Conservation (phyloP, 2,797 vertebrate genomes). For the Cercopithecus mitis region DNA sequence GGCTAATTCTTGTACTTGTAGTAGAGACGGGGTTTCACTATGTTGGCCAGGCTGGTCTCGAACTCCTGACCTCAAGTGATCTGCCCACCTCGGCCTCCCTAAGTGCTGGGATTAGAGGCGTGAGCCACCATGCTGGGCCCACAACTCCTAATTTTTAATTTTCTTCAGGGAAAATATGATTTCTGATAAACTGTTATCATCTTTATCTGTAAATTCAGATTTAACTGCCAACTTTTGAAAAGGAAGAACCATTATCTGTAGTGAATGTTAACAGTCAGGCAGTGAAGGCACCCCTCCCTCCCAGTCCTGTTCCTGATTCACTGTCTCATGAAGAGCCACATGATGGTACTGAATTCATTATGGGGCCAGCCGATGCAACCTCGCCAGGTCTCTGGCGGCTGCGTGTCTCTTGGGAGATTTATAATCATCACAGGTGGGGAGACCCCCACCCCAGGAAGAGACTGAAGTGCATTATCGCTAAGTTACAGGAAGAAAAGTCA, state of each 20-base stretch:
- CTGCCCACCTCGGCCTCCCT: too few relatives aligned
- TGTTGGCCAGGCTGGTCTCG: too few relatives aligned
- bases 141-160: not conserved
- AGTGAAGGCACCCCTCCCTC: too few relatives aligned
- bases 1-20: too few relatives aligned
- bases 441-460: not conserved
- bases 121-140: accelerated
- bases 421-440: not conserved
- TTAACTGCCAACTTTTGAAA: not conserved
- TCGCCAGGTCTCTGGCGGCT: not conserved
- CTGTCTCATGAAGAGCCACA: not conserved
- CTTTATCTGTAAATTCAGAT: not conserved
- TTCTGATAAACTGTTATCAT: not conserved
- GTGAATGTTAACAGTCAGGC: not conserved
- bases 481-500: not conserved
- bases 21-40: too few relatives aligned
- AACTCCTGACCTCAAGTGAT: too few relatives aligned
- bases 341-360: accelerated
- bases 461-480: not conserved
- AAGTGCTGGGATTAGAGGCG: too few relatives aligned
- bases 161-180: slow-evolving; percentile 6
- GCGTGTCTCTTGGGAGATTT: not conserved
- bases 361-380: too few relatives aligned
- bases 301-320: not conserved
- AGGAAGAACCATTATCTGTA: too few relatives aligned